These are phyloP conservation scores for Pristionchus mayeri DNA, from an alignment of 2,888 invertebrate genomes.

Conservation along the genomic window DNA sequence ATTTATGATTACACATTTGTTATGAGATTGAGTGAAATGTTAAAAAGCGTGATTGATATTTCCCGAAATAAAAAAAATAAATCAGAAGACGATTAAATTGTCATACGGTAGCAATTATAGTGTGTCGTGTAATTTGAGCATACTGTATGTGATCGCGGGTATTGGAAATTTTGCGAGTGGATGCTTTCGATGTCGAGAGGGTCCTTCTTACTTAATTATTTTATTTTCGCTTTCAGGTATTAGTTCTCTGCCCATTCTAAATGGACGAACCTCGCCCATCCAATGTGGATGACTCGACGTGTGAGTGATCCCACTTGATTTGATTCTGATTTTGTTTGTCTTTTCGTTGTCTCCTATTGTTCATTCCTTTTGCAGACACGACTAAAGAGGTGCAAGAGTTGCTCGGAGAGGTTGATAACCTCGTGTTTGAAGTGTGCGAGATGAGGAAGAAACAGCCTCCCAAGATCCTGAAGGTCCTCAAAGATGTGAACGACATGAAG, in stretches of 20 bases:
- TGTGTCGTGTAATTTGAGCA: not conserved
- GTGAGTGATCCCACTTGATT: not conserved
- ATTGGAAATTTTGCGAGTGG: not conserved
- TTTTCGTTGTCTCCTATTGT: not conserved
- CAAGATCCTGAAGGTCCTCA: constrained; percentile 14
- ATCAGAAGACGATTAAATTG: not conserved
- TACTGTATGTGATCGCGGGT: not conserved
- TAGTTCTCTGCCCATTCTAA: not conserved
- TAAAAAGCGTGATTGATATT: not conserved
- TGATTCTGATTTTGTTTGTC: not conserved
- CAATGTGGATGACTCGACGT: not conserved
- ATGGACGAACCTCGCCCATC: not conserved
- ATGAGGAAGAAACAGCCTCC: constrained; percentile 6
- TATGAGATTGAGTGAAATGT: not conserved
- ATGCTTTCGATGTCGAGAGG: too few species aligned
- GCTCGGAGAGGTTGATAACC: not conserved
- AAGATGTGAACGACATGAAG: constrained; percentile 26
- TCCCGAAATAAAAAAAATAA: not conserved
- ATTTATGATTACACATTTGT: not conserved
- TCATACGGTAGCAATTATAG: not conserved
- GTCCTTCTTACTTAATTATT: not conserved
- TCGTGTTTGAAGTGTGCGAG: not conserved
- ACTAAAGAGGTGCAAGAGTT: not conserved
- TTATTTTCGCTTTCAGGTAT: not conserved
- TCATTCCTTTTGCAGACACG: not conserved